These are phyloP conservation scores for Crocuta crocuta DNA, from an alignment of 2,113 vertebrate genomes.

Conservation along the genomic window DNA sequence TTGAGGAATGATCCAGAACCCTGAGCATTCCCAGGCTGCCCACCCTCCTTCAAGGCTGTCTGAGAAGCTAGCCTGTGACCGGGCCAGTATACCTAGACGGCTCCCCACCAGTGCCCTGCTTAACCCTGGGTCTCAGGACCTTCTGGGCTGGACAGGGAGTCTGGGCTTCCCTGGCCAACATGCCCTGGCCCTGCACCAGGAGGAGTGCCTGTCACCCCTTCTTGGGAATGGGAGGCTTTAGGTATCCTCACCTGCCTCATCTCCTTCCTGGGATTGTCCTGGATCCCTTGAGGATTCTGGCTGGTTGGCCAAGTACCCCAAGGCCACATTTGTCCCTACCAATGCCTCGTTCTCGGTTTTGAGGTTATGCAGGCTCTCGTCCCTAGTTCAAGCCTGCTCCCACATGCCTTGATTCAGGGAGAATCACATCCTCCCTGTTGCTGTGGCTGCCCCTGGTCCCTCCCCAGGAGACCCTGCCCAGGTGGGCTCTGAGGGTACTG, in stretches of 20 bases:
- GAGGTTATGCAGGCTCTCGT: background rate
- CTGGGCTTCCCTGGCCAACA: background rate
- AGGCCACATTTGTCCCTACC: background rate
- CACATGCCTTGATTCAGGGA: background rate
- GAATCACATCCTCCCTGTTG: background rate
- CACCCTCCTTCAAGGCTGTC: background rate
- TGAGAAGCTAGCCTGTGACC: background rate
- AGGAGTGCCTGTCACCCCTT: background rate
- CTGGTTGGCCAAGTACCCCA: background rate
- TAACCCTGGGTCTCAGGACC: background rate
- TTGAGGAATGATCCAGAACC: background rate
- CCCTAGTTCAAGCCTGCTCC: background rate
- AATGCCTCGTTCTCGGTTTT: background rate
- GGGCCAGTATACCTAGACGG: background rate
- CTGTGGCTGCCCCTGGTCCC: background rate
- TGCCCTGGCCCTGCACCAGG: background rate
- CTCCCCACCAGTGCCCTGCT: accelerated
- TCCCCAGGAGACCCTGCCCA: background rate
- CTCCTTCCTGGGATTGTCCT: background rate
- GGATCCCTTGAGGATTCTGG: background rate
- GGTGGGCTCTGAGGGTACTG: background rate
- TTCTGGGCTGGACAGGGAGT: background rate
- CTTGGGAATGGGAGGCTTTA: background rate
- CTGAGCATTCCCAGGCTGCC: background rate
- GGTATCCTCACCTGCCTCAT: background rate